phyloP scores from a whole-genome alignment of 2,888 invertebrate genomes.

The Altica lythri region DNA sequence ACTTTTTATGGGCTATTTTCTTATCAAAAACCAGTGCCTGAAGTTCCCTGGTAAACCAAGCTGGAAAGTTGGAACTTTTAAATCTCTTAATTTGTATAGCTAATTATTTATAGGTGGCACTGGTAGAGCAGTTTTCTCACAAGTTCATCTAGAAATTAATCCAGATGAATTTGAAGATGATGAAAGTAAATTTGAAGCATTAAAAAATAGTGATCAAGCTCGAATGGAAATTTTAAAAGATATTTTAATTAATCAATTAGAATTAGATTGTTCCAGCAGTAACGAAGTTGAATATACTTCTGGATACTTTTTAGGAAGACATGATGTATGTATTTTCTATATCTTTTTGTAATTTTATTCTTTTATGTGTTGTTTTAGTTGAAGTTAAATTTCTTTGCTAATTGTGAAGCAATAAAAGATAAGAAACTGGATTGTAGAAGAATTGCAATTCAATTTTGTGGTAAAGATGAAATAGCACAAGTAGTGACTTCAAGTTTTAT shows the following conservation, averaged over 20 bases:
- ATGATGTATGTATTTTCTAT: constrained; percentile 67
- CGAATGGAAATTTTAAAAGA: constrained; percentile 79
- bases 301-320: constrained; percentile 79
- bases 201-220: constrained; percentile 69
- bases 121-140: constrained; percentile 79
- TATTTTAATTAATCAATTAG: constrained; percentile 72
- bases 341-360: too few species aligned
- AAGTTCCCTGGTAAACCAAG: too few species aligned
- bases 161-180: constrained; percentile 70
- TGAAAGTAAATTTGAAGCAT: constrained; percentile 62
- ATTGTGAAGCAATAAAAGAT: constrained; percentile 52
- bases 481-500: constrained; percentile 65
- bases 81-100: neutral
- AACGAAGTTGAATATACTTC: constrained; percentile 59
- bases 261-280: constrained; percentile 63
- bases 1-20: too few species aligned
- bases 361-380: too few species aligned
- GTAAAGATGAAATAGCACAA: constrained; percentile 65
- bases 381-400: constrained; percentile 72
- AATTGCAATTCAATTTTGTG: constrained; percentile 73
- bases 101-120: constrained; percentile 56
- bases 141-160: constrained; percentile 83
- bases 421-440: constrained; percentile 63
- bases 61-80: too few species aligned
- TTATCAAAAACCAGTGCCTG: too few species aligned